Conservation (phyloP, 2,888 invertebrate species). For the Diarsia dahlii region DNA sequence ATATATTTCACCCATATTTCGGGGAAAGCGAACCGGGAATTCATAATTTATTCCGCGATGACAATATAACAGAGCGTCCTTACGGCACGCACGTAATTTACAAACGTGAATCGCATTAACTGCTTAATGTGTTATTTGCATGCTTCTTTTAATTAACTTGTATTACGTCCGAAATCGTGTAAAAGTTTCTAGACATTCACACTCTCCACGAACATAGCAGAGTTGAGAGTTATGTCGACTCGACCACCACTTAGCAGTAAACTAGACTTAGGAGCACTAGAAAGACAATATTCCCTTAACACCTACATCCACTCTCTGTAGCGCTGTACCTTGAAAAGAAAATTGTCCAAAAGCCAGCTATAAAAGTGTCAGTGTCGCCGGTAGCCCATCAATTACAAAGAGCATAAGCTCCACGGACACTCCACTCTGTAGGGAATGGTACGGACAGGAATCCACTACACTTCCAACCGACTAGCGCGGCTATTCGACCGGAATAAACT, state of each 20-base stretch:
- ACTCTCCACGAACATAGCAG: neutral
- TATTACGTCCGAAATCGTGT: constrained; percentile 11
- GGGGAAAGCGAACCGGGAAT: constrained; percentile 27
- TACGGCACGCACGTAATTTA: constrained; percentile 51
- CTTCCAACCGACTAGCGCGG: constrained; percentile 39
- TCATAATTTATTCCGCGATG: constrained; percentile 58
- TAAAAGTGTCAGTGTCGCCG: constrained; percentile 64
- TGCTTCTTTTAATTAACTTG: constrained; percentile 40
- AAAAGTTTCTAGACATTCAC: neutral
- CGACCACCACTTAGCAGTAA: constrained; percentile 40
- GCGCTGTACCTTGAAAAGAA: constrained; percentile 49
- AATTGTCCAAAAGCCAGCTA: constrained; percentile 61
- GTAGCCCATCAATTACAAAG: constrained; percentile 66
- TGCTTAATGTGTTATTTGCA: constrained; percentile 45
- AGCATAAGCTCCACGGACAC: constrained; percentile 65
- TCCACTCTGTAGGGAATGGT: constrained; percentile 59
- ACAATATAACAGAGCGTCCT: constrained; percentile 50
- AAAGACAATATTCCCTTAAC: constrained; percentile 45
- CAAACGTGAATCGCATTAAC: constrained; percentile 29
- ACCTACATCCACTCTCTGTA: constrained; percentile 46
- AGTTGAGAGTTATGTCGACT: constrained; percentile 25
- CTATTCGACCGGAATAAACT: constrained; percentile 61
- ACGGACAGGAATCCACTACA: constrained; percentile 64
- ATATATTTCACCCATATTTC: constrained; percentile 57
- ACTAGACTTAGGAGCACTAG: constrained; percentile 29